Percentiles rank a stretch among this genome's conserved stretches.
Evolutionary conservation across 2,797 vertebrate genomes (phyloP).

Genomic region (Okamejei kenojei): DNA sequence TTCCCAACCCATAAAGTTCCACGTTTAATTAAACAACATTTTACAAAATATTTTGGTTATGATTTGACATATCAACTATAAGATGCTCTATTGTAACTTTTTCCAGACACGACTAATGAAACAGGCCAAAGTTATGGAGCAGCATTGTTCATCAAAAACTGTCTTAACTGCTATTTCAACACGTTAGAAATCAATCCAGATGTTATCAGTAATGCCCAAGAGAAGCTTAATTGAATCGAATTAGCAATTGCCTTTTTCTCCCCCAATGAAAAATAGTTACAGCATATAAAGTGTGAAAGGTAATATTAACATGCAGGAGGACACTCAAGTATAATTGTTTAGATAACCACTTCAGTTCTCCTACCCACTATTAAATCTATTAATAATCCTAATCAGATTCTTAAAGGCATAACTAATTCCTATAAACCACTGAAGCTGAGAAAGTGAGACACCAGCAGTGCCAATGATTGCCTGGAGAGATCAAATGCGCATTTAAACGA

Average conservation of each 20-base stretch:
- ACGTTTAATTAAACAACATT: background rate
- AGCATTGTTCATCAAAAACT: background rate
- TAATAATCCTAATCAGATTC: background rate
- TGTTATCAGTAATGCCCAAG: background rate
- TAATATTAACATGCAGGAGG: background rate
- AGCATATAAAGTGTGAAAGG: background rate
- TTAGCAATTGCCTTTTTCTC: background rate
- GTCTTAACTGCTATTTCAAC: conserved; percentile 2
- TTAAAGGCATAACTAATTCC: background rate
- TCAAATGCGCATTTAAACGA: no score
- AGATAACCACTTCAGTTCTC: background rate
- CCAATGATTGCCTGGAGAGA: no score
- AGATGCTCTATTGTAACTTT: background rate
- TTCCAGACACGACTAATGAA: background rate
- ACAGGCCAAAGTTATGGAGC: background rate
- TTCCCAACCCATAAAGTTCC: background rate
- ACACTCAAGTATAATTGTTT: background rate
- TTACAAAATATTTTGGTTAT: background rate
- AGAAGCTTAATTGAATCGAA: background rate
- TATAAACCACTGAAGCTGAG: background rate
- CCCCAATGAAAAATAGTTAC: background rate
- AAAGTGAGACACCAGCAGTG: no score
- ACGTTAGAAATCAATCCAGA: background rate
- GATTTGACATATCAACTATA: background rate
- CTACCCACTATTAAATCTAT: background rate